Conservation (phyloP, 2,888 invertebrate genomes). For the Philereme transversata region DNA sequence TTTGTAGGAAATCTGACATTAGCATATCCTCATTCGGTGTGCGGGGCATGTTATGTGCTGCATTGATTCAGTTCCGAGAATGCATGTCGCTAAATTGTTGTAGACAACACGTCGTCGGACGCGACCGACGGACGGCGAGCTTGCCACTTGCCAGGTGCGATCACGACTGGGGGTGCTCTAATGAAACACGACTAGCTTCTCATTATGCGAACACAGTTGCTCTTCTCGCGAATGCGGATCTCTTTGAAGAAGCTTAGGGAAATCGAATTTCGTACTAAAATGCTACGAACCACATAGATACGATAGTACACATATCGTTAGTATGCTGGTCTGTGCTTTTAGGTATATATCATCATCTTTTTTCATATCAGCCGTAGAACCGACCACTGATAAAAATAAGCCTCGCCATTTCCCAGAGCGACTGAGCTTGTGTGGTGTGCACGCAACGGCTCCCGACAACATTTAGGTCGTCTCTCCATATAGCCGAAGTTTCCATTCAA, state of each 20-base stretch:
- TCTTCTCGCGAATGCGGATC: conserved; percentile 16
- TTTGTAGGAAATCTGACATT: conserved; percentile 67
- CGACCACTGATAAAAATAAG: too few species aligned
- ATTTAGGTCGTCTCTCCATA: too few species aligned
- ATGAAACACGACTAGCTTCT: conserved; percentile 40
- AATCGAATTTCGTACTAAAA: background rate
- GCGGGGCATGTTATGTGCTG: conserved; percentile 56
- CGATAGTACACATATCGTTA: too few species aligned
- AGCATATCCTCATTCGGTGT: conserved; percentile 66
- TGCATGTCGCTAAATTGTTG: conserved; percentile 55
- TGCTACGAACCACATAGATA: background rate
- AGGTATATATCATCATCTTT: too few species aligned
- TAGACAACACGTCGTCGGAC: conserved; percentile 58
- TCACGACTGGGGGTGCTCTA: conserved; percentile 49
- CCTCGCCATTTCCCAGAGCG: too few species aligned
- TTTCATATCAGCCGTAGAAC: too few species aligned
- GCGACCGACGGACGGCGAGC: conserved; percentile 27
- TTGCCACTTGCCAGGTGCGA: conserved; percentile 65
- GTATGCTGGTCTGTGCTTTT: too few species aligned
- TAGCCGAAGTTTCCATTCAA: too few species aligned
- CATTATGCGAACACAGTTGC: conserved; percentile 18
- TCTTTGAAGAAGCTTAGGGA: conserved; percentile 9
- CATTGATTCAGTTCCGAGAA: conserved; percentile 67
- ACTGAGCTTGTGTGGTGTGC: too few species aligned
- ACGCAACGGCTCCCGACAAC: too few species aligned